Conservation (phyloP, 30 jellyfish, hydroid and myxozoan genomes). For the Aurelia sp. region DNA sequence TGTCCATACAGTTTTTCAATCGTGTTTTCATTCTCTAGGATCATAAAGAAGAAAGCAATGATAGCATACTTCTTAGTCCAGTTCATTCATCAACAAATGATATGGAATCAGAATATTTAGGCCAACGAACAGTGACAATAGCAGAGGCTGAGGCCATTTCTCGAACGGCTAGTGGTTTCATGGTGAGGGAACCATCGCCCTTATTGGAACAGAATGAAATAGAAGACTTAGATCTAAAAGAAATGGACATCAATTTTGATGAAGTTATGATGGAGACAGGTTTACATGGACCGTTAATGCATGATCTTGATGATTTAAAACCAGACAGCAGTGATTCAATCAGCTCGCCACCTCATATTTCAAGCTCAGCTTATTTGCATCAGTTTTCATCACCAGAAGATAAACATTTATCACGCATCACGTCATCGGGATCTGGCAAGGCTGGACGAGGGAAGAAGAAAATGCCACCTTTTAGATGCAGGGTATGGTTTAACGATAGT, state of each 20-base stretch:
- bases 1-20: too few relatives aligned
- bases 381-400: constrained; percentile 69
- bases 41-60: constrained; percentile 70
- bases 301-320: constrained; percentile 75
- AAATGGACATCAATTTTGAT: constrained; percentile 80
- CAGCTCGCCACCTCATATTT: constrained; percentile 68
- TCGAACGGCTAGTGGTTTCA: constrained; percentile 87
- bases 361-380: constrained; percentile 43
- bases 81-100: constrained; percentile 64
- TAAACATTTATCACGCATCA: constrained; percentile 16
- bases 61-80: constrained; percentile 63
- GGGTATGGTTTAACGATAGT: constrained; percentile 50
- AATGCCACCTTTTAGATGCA: constrained; percentile 67
- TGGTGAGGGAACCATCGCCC: constrained; percentile 81
- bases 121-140: constrained; percentile 86
- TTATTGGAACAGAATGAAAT: constrained; percentile 72
- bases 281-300: constrained; percentile 61
- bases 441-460: constrained; percentile 82
- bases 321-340: constrained; percentile 77
- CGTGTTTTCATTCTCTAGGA: too few relatives aligned
- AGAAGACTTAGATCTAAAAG: constrained; percentile 81
- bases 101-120: constrained; percentile 63
- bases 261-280: constrained; percentile 91
- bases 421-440: constrained; percentile 35
- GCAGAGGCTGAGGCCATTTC: constrained; percentile 99